Evolutionary conservation across 30 jellyfish, hydroid and myxozoan species (phyloP).

Genomic region (Hydra vulgaris): DNA sequence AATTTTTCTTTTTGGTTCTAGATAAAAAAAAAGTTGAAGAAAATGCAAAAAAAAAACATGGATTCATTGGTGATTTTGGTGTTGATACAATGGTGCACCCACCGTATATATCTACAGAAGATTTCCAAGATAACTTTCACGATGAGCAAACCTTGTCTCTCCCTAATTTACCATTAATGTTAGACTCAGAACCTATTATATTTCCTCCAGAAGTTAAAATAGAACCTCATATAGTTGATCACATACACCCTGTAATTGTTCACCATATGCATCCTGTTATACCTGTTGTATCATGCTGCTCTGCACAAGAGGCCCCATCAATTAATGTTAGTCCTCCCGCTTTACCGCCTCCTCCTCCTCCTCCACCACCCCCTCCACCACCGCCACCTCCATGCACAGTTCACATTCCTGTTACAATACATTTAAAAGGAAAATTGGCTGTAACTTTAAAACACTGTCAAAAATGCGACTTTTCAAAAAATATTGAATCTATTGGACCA

Average conservation of each 20-base stretch:
- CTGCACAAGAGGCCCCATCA: conserved; percentile 20
- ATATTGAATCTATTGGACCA: conserved; percentile 94
- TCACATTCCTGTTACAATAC: conserved; percentile 92
- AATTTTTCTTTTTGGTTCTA: background rate
- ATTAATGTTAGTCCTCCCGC: conserved; percentile 23
- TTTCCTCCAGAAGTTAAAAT: conserved; percentile 23
- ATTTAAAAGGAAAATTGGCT: conserved; percentile 88
- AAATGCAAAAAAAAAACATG: conserved; percentile 15
- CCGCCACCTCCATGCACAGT: conserved; percentile 99
- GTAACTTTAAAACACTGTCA: conserved; percentile 82
- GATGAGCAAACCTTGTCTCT: background rate
- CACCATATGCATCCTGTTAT: conserved; percentile 77
- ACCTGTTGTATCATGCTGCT: conserved; percentile 46
- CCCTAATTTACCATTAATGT: conserved; percentile 29
- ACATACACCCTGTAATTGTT: conserved; percentile 56
- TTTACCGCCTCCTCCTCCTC: conserved; percentile 73
- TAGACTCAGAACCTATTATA: conserved; percentile 46
- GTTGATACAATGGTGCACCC: conserved; percentile 7
- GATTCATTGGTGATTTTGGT: conserved; percentile 12
- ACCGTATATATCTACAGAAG: background rate
- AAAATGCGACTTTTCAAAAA: conserved; percentile 66
- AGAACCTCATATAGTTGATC: conserved; percentile 26
- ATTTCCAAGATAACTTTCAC: background rate
- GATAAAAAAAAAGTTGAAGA: background rate
- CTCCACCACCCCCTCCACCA: conserved; percentile 90